A percentile compares a stretch with the other conserved stretches of the same genome.
phyloP scores from a whole-genome alignment of 2,797 vertebrate species.

The Odontamblyopus lacepedii region DNA sequence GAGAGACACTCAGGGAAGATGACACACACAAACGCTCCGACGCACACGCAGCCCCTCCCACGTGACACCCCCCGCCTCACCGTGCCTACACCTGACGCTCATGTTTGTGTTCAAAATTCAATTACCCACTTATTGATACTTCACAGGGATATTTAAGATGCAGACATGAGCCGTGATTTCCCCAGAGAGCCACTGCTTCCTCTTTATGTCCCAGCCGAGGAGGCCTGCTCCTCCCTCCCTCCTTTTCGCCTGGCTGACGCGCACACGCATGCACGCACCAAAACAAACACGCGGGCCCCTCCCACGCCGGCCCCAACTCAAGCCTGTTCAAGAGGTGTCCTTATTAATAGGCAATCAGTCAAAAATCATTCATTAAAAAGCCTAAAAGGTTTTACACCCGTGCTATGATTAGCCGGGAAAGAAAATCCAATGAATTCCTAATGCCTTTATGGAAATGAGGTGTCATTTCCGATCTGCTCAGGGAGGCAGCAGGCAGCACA shows the following conservation, averaged over 20 bases:
- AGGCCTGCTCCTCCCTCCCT: constrained; percentile 70
- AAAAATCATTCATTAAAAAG: constrained; percentile 99
- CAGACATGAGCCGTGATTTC: constrained; percentile 99
- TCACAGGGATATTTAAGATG: constrained; percentile 99
- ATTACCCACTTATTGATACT: constrained; percentile 99
- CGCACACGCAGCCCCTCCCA: constrained; percentile 67
- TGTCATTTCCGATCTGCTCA: constrained; percentile 97
- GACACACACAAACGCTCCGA: constrained; percentile 66
- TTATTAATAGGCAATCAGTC: constrained; percentile 99
- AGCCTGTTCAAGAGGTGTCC: constrained; percentile 98
- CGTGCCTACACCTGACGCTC: constrained; percentile 93
- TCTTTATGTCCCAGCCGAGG: constrained; percentile 96
- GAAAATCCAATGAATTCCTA: constrained; percentile 98
- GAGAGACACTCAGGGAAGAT: constrained; percentile 78
- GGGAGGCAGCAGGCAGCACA: constrained; percentile 76
- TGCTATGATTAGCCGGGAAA: constrained; percentile 96
- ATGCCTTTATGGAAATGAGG: constrained; percentile 99
- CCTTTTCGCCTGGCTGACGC: constrained; percentile 67
- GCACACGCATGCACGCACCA: constrained; percentile 55
- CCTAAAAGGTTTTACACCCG: constrained; percentile 97
- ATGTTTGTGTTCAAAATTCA: constrained; percentile 99
- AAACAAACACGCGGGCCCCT: constrained; percentile 75
- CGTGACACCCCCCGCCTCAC: constrained; percentile 62
- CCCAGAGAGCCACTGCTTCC: constrained; percentile 94
- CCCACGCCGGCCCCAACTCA: constrained; percentile 67